A percentile compares a stretch with the other conserved stretches of the same genome.
Conservation (phyloP, 1,140 invertebrate genomes). For the Rhyzopertha dominica region DNA sequence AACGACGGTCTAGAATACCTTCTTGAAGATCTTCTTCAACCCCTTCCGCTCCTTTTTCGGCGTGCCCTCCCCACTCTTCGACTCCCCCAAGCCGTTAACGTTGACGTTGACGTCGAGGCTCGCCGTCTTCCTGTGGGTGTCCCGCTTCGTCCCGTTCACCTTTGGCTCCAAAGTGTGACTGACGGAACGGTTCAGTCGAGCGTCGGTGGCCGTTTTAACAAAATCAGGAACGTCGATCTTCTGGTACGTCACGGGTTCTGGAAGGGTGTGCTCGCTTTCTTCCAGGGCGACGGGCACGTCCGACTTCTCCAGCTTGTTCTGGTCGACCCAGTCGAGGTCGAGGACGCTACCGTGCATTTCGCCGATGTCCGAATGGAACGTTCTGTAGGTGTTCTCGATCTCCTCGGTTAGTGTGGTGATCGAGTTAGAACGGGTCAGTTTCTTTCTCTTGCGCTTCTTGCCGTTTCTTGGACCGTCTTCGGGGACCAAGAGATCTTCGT, state of each 20-base stretch:
- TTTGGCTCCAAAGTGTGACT: constrained; percentile 9
- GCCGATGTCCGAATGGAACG: too few species aligned
- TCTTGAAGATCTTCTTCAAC: constrained; percentile 40
- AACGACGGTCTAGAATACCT: constrained; percentile 37
- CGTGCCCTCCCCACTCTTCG: constrained; percentile 19
- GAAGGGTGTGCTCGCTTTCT: constrained; percentile 36
- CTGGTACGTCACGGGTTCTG: constrained; percentile 21
- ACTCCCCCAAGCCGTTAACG: constrained; percentile 15
- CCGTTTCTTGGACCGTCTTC: constrained; percentile 42
- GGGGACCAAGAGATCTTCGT: constrained; percentile 50
- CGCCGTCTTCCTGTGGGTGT: constrained; percentile 20
- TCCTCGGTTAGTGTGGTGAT: constrained; percentile 37
- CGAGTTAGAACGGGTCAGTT: constrained; percentile 29
- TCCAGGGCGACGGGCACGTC: constrained; percentile 41
- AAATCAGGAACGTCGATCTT: constrained; percentile 26
- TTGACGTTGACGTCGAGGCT: constrained; percentile 22
- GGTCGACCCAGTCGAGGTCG: constrained; percentile 22
- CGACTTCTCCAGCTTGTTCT: constrained; percentile 25
- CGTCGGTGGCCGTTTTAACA: constrained; percentile 25
- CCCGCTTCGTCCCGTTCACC: constrained; percentile 16
- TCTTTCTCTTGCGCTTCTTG: constrained; percentile 48
- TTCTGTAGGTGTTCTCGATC: background rate
- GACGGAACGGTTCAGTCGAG: constrained; percentile 12
- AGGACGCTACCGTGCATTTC: constrained; percentile 15
- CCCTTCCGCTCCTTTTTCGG: constrained; percentile 38